Conservation (phyloP, 2,113 vertebrate genomes). For the Hassar affinis region DNA sequence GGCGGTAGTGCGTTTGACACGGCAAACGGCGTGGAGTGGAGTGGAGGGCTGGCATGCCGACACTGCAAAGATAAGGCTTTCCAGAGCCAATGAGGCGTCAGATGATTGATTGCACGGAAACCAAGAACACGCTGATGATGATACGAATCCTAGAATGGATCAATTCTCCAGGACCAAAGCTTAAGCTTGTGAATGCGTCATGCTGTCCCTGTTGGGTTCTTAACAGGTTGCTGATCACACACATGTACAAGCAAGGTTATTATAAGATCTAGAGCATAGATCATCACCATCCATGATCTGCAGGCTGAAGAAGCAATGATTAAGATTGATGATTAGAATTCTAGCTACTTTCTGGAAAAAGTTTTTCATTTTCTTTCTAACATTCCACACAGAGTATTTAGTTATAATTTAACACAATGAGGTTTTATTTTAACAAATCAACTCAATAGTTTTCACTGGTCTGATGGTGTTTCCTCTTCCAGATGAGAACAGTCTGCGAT, state of each 20-base stretch:
- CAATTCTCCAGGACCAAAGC: neutral
- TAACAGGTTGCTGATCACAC: neutral
- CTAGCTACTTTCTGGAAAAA: neutral
- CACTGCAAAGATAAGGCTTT: neutral
- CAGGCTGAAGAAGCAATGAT: no score
- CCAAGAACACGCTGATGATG: neutral
- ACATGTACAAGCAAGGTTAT: no score
- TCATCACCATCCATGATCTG: neutral
- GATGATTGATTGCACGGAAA: neutral
- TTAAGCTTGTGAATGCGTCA: neutral
- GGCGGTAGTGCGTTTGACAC: neutral
- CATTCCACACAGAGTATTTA: neutral
- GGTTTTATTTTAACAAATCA: neutral
- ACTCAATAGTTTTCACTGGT: neutral
- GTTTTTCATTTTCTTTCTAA: neutral
- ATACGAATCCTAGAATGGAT: neutral
- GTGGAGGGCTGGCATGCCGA: neutral
- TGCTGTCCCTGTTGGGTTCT: neutral
- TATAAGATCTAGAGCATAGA: neutral
- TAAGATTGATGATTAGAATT: no score
- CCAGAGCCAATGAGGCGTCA: neutral
- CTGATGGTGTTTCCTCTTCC: neutral
- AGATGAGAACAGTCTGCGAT: neutral
- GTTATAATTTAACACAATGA: neutral
- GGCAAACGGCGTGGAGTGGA: neutral